Evolutionary conservation across 2,797 vertebrate genomes (phyloP).

Genomic region (Rhyacichthys aspro): DNA sequence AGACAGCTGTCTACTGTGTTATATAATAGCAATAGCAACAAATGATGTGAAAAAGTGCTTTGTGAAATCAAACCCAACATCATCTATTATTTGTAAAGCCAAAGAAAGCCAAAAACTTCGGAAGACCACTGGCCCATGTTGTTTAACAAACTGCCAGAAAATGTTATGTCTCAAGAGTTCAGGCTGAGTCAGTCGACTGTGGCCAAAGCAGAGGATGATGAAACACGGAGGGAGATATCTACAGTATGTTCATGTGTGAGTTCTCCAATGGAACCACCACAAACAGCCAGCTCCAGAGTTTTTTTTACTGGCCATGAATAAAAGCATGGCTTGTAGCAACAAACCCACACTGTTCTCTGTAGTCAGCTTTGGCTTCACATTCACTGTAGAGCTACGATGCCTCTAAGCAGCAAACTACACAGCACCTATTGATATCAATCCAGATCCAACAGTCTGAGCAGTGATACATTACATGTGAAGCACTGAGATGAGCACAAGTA

Average conservation of each 20-base stretch:
- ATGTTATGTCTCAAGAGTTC: no score
- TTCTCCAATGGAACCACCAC: slow-evolving; percentile 65
- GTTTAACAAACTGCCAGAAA: no score
- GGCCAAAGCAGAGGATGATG: slow-evolving; percentile 37
- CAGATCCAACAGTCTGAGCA: slow-evolving; percentile 21
- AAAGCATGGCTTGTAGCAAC: slow-evolving; percentile 67
- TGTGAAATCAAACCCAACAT: no score
- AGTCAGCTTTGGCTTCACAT: slow-evolving; percentile 43
- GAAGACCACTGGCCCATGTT: no score
- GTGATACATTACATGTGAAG: slow-evolving; percentile 21
- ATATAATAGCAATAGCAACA: no score
- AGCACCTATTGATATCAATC: slow-evolving; percentile 46
- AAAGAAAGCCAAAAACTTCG: no score
- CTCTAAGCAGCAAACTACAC: slow-evolving; percentile 42
- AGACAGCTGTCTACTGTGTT: no score
- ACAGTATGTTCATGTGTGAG: slow-evolving; percentile 62
- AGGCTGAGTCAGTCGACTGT: slow-evolving; percentile 1
- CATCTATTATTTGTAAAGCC: no score
- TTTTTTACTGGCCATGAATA: slow-evolving; percentile 70
- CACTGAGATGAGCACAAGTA: neutral
- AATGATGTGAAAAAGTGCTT: no score
- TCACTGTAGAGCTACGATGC: slow-evolving; percentile 40
- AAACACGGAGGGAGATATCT: slow-evolving; percentile 52
- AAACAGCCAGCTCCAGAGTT: slow-evolving; percentile 62
- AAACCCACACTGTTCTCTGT: slow-evolving; percentile 64